Conservation (phyloP, 2,113 vertebrate genomes). For the Pampusana beccarii region DNA sequence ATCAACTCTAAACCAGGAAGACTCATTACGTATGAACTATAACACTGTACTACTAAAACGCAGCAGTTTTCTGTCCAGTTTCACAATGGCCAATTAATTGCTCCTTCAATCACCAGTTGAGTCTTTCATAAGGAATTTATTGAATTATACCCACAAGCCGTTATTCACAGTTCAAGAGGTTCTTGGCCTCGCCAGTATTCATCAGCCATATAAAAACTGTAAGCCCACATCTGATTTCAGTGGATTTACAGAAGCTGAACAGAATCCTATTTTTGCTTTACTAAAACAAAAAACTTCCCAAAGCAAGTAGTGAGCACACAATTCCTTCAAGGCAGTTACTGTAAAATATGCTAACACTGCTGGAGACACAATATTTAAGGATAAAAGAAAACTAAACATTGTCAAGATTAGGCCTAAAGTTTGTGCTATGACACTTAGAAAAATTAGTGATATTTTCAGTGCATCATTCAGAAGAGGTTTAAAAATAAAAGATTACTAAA, state of each 20-base stretch:
- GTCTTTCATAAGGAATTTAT: not conserved
- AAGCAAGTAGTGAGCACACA: not conserved
- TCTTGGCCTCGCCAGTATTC: not conserved
- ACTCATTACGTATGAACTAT: not conserved
- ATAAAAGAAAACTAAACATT: not conserved
- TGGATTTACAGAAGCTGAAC: not conserved
- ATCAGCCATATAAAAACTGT: not conserved
- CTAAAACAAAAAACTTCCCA: not conserved
- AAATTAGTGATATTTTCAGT: not conserved
- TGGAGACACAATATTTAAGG: not conserved
- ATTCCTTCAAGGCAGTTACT: not conserved
- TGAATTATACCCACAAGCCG: not conserved
- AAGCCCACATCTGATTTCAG: not conserved
- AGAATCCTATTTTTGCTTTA: not conserved
- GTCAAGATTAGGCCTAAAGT: not conserved
- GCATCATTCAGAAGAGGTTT: not conserved
- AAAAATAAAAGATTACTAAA: not conserved
- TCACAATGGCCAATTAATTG: not conserved
- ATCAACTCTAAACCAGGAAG: not conserved
- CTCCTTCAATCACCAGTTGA: not conserved
- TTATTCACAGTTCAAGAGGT: not conserved
- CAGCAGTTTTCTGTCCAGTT: not conserved
- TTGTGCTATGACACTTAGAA: not conserved
- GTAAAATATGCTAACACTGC: not conserved
- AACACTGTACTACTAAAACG: not conserved